Evolutionary conservation across 2,888 invertebrate species (phyloP).

Genomic region (Leucophenga maculata): DNA sequence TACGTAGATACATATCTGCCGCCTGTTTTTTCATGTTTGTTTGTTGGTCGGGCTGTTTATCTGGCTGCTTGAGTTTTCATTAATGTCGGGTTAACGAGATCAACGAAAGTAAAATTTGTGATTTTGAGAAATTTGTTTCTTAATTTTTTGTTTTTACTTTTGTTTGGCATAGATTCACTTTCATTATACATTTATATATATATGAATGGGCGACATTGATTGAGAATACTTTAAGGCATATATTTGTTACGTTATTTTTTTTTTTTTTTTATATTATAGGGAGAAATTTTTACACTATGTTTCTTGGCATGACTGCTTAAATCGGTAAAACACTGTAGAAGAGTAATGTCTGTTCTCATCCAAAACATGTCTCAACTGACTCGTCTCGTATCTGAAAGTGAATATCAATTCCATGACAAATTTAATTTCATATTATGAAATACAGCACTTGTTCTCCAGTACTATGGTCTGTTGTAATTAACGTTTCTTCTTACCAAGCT

Average conservation of each 20-base stretch:
- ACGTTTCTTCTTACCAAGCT: too few relatives aligned
- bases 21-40: not conserved
- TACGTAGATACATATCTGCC: slow-evolving; percentile 4
- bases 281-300: too few relatives aligned
- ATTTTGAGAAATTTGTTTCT: not conserved
- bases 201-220: not conserved
- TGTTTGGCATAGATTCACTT: slow-evolving; percentile 8
- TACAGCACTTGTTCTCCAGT: too few relatives aligned
- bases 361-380: too few relatives aligned
- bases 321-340: not conserved
- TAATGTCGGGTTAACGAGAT: slow-evolving; percentile 17
- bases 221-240: slow-evolving; percentile 6
- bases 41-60: not conserved
- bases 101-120: slow-evolving; percentile 13
- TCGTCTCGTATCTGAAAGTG: too few relatives aligned
- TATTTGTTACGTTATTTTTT: not conserved
- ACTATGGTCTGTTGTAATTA: too few relatives aligned
- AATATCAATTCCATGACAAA: too few relatives aligned
- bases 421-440: too few relatives aligned
- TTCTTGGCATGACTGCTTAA: too few relatives aligned
- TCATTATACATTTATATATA: not conserved
- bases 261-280: not conserved
- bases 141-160: not conserved
- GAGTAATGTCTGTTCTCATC: too few relatives aligned
- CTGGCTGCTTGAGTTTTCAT: not conserved